Base-by-base conservation (phyloP, 2,113 vertebrate genomes). In the Microcebus murinus region DNA sequence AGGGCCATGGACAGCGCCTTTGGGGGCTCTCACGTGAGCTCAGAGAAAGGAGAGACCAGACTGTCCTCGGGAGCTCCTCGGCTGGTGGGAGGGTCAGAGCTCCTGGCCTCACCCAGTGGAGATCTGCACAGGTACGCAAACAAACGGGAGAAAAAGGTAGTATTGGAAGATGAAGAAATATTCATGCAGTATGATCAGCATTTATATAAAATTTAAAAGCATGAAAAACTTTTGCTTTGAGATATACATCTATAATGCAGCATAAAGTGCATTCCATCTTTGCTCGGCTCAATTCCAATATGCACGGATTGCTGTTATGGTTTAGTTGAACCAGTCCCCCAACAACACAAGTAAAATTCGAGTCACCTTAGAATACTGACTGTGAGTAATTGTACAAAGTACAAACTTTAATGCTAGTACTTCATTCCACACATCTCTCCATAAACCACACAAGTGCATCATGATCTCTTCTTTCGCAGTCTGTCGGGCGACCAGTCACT, bases 141-240 rank as follows among this genome's bases (percentile, higher is more conserved):
- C 23, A 79, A 36, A 68, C 0, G 20, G 83, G 50, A 17, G 27
- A 27, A 36, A 87, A 57, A 45, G 84, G 71, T 31, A n/a, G 73
- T n/a, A 20, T n/a, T 70, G 25, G 55, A 55, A 82, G 31, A 55
- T 59, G 45, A 95, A 63, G 48, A 91, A 77, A 77, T 83, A 79
- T 94, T 93, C n/a, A 3, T 89, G 67, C 39, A n/a, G 55, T 63
- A 67, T 55, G 9, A 93, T 91, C 45, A 90, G 50, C 61, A 80
- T 80, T 61, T 50, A 63, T 29, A 74, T 50, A 29, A 91, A 89
- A 82, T 61, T 55, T 81, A 68, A 94, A 94, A 92, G 34, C 34
- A 70, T 59, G 29, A 80, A 70, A 61, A 94, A 71, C 7, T 34
- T n/a, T 81, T 88, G 39, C 67, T 90, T 71, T 20, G 50, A 57